Evolutionary conservation across 2,797 vertebrate species (phyloP), one percentile per base, ranked within the genome.

Genomic region (Cygnus olor): DNA sequence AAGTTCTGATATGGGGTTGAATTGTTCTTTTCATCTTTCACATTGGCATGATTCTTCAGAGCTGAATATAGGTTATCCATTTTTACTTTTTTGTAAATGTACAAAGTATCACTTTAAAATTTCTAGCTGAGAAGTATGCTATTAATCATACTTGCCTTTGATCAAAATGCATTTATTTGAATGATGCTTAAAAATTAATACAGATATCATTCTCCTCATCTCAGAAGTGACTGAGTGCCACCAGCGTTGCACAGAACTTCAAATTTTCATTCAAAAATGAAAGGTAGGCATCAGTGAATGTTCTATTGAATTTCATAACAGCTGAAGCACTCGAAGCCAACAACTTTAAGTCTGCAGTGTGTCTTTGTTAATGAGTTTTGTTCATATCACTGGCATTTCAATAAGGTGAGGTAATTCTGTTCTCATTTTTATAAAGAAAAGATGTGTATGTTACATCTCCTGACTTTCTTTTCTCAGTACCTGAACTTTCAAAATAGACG

Each of bases 281-380:
- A 92, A 93, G 27, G 16, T 44, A 72, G 87, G 21, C 56, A 61
- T 74, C 66, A 87, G 58, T 44, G 42, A 4, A 27, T 82, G 56
- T 87, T 45, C 49, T 86, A 11, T 65, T 88, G 66, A 73, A 66
- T 51, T 92, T 24, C 0, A 1, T 40, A 71, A 76, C 34, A 66
- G 30, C 47, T 85, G 84, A 91, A 81, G 61, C 71, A 49, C 71
- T 95, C 82, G 88, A 53, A 90, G 90, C 94, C 65, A 93, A 72
- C 70, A 74, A 78, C 80, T 92, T 92, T 91, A 44, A 79, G 70
- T 57, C 70, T 93, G 94, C 88, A 90, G 66, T 47, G 56, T 94
- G 95, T 86, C 74, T 89, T 83, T 82, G 36, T 20, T 87, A 96
- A 94, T 51, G 90, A 91, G 49, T 95, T 94, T 96, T 96, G 82